phyloP scores from a whole-genome alignment of 2,113 vertebrate genomes.

The Megaceryle maxima region DNA sequence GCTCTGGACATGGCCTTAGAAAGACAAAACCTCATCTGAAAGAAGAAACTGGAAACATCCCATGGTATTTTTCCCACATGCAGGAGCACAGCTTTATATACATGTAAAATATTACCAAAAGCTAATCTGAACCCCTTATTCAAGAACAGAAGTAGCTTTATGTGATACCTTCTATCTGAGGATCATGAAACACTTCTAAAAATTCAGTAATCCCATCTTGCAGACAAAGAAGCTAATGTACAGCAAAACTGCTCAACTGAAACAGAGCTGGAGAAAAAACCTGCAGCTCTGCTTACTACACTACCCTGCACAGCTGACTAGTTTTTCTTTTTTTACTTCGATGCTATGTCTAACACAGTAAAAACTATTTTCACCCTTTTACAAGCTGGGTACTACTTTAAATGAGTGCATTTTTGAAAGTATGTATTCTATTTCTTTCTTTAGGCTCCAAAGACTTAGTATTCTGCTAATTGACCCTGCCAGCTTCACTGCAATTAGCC shows the following conservation, averaged over 20 bases:
- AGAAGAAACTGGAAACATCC: neutral
- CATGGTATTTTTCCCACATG: neutral
- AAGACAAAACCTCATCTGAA: neutral
- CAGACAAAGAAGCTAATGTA: neutral
- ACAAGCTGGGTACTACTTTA: neutral
- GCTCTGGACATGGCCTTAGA: neutral
- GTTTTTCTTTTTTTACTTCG: neutral
- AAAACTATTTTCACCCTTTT: neutral
- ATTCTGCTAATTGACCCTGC: neutral
- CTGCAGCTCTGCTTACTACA: neutral
- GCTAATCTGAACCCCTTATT: neutral
- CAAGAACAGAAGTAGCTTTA: neutral
- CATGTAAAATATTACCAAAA: neutral
- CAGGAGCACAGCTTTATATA: neutral
- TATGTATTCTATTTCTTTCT: neutral
- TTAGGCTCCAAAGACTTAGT: neutral
- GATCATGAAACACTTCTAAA: neutral
- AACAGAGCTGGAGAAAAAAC: neutral
- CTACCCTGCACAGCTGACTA: neutral
- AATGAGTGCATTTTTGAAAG: neutral
- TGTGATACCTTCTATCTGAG: neutral
- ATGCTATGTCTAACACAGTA: neutral
- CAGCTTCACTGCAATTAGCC: neutral
- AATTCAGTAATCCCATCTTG: neutral
- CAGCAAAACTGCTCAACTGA: neutral